Evolutionary conservation across 1,140 invertebrate genomes (phyloP).

Genomic region (Hycleus phaleratus): DNA sequence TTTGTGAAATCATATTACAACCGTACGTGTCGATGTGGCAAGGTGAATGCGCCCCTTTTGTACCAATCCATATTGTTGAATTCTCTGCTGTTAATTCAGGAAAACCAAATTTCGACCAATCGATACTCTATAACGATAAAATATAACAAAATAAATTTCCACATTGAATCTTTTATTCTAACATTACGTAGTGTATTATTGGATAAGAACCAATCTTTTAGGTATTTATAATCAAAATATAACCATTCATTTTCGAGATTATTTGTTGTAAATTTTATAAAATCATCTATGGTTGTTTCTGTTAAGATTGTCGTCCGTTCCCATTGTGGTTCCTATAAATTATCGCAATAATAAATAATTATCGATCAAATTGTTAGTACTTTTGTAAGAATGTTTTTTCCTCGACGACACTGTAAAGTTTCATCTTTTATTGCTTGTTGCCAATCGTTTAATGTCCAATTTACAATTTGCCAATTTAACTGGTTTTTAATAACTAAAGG

Average conservation of each 20-base stretch:
- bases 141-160: background rate
- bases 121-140: slow-evolving; percentile 47
- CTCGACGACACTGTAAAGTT: slow-evolving; percentile 44
- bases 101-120: slow-evolving; percentile 73
- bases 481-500: slow-evolving; percentile 27
- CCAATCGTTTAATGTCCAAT: slow-evolving; percentile 44
- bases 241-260: slow-evolving; percentile 50
- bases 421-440: slow-evolving; percentile 37
- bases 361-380: slow-evolving; percentile 31
- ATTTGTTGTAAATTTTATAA: slow-evolving; percentile 45
- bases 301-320: slow-evolving; percentile 55
- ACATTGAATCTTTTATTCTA: slow-evolving; percentile 43
- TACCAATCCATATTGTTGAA: slow-evolving; percentile 87
- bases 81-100: slow-evolving; percentile 55
- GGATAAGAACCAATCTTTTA: slow-evolving; percentile 58
- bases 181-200: slow-evolving; percentile 54
- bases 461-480: slow-evolving; percentile 40
- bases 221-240: slow-evolving; percentile 82
- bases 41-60: slow-evolving; percentile 79
- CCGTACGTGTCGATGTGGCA: slow-evolving; percentile 94
- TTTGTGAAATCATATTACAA: slow-evolving; percentile 84
- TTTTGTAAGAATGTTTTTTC: slow-evolving; percentile 38
- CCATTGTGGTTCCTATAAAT: slow-evolving; percentile 61
- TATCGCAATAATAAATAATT: slow-evolving; percentile 17
- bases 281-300: slow-evolving; percentile 53